Conservation (phyloP, 2,797 vertebrate genomes). For the Diglossa cyanea region DNA sequence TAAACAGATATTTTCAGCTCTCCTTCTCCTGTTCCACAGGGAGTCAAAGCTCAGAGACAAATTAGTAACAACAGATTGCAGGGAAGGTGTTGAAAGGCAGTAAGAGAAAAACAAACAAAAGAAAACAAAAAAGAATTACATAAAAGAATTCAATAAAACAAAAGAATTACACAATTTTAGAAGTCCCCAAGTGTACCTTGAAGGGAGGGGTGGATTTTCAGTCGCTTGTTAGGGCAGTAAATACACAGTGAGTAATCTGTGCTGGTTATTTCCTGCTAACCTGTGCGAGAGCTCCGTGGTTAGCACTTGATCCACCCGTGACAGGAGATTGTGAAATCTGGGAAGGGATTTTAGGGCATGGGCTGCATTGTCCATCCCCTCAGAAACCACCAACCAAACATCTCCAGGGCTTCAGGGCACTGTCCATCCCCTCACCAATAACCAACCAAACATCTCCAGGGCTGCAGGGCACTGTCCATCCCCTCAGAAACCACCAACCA, state of each 20-base stretch:
- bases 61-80: not conserved
- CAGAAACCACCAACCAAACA: too few relatives aligned
- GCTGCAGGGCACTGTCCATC: too few relatives aligned
- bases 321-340: not conserved
- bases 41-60: not conserved
- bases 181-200: not conserved
- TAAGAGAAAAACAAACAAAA: not conserved
- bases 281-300: not conserved
- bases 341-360: not conserved
- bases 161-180: rapidly evolving
- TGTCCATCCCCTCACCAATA: too few relatives aligned
- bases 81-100: not conserved
- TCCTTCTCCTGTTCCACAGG: not conserved
- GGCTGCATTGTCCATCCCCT: not conserved
- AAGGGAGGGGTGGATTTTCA: not conserved
- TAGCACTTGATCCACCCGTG: not conserved
- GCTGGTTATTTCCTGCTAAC: too few relatives aligned
- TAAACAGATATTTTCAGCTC: not conserved
- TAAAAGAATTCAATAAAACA: not conserved
- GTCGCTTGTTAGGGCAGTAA: not conserved
- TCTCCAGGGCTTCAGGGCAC: too few relatives aligned
- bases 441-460: too few relatives aligned
- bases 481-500: too few relatives aligned
- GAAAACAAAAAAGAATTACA: not conserved
- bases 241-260: not conserved